phyloP scores from a whole-genome alignment of 2,888 invertebrate species.

The Macrosoma leucophasiata region DNA sequence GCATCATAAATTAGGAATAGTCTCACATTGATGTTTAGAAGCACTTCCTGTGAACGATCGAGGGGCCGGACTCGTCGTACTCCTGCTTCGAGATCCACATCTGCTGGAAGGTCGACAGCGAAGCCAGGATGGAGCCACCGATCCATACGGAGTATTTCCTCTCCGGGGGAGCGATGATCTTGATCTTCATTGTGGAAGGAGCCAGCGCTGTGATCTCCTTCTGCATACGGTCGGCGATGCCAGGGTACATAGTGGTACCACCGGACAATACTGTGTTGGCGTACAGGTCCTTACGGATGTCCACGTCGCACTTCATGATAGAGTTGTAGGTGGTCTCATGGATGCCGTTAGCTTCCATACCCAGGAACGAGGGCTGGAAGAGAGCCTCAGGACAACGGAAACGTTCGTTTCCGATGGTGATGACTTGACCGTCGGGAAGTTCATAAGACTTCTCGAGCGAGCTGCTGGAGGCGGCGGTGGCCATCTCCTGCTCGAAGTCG shows the following conservation, averaged over 20 bases:
- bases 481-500: slow-evolving; percentile 96
- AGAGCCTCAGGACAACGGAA: slow-evolving; percentile 96
- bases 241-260: slow-evolving; percentile 96
- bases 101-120: slow-evolving; percentile 94
- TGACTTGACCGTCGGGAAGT: slow-evolving; percentile 93
- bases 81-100: slow-evolving; percentile 98
- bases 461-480: slow-evolving; percentile 91
- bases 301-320: slow-evolving; percentile 98
- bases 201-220: slow-evolving; percentile 94
- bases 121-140: slow-evolving; percentile 93
- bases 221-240: slow-evolving; percentile 94
- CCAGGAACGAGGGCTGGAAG: slow-evolving; percentile 95
- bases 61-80: slow-evolving; percentile 97
- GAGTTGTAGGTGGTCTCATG: slow-evolving; percentile 95
- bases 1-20: slow-evolving; percentile 66
- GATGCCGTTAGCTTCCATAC: slow-evolving; percentile 91
- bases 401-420: slow-evolving; percentile 93
- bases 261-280: slow-evolving; percentile 96
- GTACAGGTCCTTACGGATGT: slow-evolving; percentile 96
- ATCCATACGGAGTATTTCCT: slow-evolving; percentile 97
- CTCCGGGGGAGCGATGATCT: slow-evolving; percentile 94
- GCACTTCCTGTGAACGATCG: slow-evolving; percentile 98
- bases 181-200: slow-evolving; percentile 94
- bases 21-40: slow-evolving; percentile 59
- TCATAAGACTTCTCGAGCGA: slow-evolving; percentile 96